A percentile compares a stretch with the other conserved stretches of the same genome.
Conservation (phyloP, 2,113 vertebrate species). For the Hepsetus odoe region DNA sequence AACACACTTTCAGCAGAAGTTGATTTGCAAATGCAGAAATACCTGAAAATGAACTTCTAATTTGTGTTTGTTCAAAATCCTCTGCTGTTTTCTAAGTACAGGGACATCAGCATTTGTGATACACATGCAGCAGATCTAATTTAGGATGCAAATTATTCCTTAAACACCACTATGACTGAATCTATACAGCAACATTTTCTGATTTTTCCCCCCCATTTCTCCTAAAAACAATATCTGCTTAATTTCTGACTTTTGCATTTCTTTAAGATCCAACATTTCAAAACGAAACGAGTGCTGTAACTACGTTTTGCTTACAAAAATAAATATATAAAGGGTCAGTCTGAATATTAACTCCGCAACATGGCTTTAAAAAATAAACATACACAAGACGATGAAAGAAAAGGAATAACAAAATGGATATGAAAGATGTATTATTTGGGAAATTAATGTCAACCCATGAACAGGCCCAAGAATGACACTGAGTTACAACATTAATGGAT, state of each 20-base stretch:
- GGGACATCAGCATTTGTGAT: too few species aligned
- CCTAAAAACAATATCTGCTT: not conserved
- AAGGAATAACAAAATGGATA: constrained; percentile 4
- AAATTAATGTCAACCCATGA: constrained; percentile 24
- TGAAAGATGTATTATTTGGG: constrained; percentile 41
- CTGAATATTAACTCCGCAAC: not conserved
- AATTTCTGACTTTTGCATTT: not conserved
- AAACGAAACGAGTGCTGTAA: not conserved
- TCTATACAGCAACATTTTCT: not conserved
- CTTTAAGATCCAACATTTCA: not conserved
- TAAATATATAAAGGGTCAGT: not conserved
- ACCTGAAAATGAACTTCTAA: too few species aligned
- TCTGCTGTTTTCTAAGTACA: too few species aligned
- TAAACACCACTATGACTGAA: not conserved
- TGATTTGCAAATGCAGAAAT: too few species aligned
- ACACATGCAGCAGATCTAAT: too few species aligned
- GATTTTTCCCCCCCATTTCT: not conserved
- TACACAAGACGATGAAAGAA: not conserved
- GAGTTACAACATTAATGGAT: constrained; percentile 5
- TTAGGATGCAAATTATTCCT: too few species aligned
- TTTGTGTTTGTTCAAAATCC: too few species aligned
- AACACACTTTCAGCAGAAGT: too few species aligned
- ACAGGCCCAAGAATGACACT: constrained; percentile 4
- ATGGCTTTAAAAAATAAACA: constrained; percentile 11
- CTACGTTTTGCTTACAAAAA: not conserved